Percentiles rank a stretch among this genome's conserved stretches.
phyloP scores from a whole-genome alignment of 2,888 invertebrate genomes.

The Xylophagus ater region DNA sequence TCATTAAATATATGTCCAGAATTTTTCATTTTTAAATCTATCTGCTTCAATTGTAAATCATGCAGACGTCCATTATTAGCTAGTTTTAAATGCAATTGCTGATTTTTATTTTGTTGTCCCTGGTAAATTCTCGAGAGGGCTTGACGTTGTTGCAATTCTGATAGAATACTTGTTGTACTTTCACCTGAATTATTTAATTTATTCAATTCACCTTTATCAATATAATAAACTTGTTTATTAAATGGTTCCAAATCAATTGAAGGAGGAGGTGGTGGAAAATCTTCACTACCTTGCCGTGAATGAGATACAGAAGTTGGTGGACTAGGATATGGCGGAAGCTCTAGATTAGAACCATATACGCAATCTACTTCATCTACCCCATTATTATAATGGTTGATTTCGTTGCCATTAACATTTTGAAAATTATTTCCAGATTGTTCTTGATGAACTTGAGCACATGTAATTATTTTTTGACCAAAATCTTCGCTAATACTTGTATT shows the following conservation, averaged over 20 bases:
- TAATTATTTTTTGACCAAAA: constrained; percentile 60
- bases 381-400: constrained; percentile 24
- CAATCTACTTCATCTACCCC: constrained; percentile 53
- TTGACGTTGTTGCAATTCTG: constrained; percentile 54
- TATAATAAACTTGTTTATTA: constrained; percentile 48
- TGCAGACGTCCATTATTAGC: constrained; percentile 57
- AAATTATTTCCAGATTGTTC: constrained; percentile 49
- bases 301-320: constrained; percentile 66
- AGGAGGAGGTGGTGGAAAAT: constrained; percentile 82
- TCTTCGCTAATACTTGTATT: constrained; percentile 39
- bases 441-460: constrained; percentile 70
- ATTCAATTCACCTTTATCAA: constrained; percentile 34
- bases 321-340: constrained; percentile 71
- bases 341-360: constrained; percentile 38
- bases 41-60: constrained; percentile 72
- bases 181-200: constrained; percentile 35
- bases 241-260: constrained; percentile 57
- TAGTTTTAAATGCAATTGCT: constrained; percentile 27
- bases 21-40: constrained; percentile 45
- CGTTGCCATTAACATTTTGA: too few species aligned
- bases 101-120: constrained; percentile 47
- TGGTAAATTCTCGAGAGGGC: constrained; percentile 43
- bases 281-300: constrained; percentile 77
- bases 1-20: constrained; percentile 11
- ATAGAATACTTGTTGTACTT: constrained; percentile 43